A percentile compares a stretch with the other conserved stretches of the same genome.
Conservation (phyloP, 2,888 invertebrate genomes). For the Tinea semifulvella region DNA sequence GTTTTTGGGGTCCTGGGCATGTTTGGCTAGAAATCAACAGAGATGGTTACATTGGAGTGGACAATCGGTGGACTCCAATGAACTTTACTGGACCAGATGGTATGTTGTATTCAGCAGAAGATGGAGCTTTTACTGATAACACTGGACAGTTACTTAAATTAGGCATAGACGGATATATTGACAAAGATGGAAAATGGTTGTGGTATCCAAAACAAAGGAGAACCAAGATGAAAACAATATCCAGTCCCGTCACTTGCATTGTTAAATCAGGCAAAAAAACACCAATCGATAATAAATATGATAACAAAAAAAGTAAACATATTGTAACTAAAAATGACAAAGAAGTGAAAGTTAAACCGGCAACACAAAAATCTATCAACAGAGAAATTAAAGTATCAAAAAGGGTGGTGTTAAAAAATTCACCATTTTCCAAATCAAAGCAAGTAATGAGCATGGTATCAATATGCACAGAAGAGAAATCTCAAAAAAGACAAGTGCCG, state of each 20-base stretch:
- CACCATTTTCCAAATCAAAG: constrained; percentile 2
- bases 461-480: neutral
- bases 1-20: constrained; percentile 45
- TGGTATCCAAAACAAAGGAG: constrained; percentile 34
- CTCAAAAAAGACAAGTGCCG: neutral
- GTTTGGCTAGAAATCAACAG: constrained; percentile 53
- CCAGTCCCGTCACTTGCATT: too few species aligned
- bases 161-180: constrained; percentile 52
- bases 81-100: constrained; percentile 55
- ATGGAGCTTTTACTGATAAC: constrained; percentile 42
- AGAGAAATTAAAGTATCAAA: too few species aligned
- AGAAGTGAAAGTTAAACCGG: neutral
- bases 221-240: neutral
- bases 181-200: constrained; percentile 49
- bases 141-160: constrained; percentile 35
- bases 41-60: constrained; percentile 53
- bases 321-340: neutral
- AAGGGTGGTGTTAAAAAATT: too few species aligned
- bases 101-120: constrained; percentile 45
- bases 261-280: constrained; percentile 18
- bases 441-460: neutral
- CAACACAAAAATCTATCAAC: too few species aligned
- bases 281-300: constrained; percentile 21
- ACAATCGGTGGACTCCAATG: constrained; percentile 52
- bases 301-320: constrained; percentile 21